Evolutionary conservation across 2,797 vertebrate species (phyloP).

Genomic region (Sebastes hubbsi): DNA sequence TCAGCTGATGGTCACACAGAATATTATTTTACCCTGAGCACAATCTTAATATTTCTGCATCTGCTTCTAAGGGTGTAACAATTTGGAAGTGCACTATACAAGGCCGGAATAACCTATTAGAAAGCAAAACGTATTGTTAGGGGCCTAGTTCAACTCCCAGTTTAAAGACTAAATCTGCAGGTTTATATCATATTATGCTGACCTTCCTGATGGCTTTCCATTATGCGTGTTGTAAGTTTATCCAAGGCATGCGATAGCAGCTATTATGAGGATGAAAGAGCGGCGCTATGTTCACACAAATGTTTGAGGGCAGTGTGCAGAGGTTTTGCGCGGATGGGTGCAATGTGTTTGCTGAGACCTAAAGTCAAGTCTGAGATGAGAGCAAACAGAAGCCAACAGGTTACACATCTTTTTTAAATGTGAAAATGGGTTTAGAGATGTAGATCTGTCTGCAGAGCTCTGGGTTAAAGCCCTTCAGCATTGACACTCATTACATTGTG

Average conservation of each 20-base stretch:
- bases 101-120: no score
- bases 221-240: background rate
- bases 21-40: no score
- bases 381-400: background rate
- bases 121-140: no score
- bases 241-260: background rate
- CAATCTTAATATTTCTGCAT: no score
- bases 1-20: no score
- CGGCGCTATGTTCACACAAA: no score
- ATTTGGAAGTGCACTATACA: no score
- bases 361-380: background rate
- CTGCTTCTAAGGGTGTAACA: no score
- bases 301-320: background rate
- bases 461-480: background rate
- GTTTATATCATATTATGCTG: background rate
- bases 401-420: constrained; percentile 1
- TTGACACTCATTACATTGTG: constrained; percentile 5
- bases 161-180: background rate
- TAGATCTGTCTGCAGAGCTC: background rate
- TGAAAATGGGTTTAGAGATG: background rate
- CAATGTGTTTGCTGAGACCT: background rate
- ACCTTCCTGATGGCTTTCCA: background rate
- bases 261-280: background rate
- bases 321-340: background rate
- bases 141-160: no score